Conservation (phyloP, 1,140 invertebrate species). For the Trachelipus rathkii region DNA sequence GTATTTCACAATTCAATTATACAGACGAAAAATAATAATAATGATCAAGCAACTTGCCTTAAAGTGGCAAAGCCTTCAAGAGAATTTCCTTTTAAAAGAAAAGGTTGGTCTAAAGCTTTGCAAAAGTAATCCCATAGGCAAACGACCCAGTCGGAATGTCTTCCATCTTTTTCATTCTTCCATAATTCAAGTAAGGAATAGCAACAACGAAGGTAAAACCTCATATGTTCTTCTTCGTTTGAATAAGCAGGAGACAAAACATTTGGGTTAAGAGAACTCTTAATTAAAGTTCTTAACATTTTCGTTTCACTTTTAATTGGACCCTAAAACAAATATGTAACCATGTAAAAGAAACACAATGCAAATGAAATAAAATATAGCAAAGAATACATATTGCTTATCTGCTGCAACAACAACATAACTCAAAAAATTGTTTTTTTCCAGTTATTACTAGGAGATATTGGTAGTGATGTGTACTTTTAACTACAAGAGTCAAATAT, state of each 20-base stretch:
- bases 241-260: too few relatives aligned
- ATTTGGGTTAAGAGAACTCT: constrained; percentile 17
- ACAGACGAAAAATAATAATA: too few relatives aligned
- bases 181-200: constrained; percentile 30
- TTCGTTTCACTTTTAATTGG: constrained; percentile 38
- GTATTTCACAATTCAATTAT: too few relatives aligned
- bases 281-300: constrained; percentile 35
- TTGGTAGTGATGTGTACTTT: too few relatives aligned
- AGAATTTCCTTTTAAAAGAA: constrained; percentile 35
- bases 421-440: too few relatives aligned
- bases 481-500: too few relatives aligned
- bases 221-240: constrained; percentile 33
- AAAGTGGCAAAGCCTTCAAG: constrained; percentile 36
- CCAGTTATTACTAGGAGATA: too few relatives aligned
- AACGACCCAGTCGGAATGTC: constrained; percentile 34
- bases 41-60: constrained; percentile 31
- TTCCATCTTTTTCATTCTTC: constrained; percentile 25
- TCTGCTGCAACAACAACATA: too few relatives aligned
- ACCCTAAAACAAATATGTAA: constrained; percentile 4
- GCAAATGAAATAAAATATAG: background rate
- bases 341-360: background rate
- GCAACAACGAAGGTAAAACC: constrained; percentile 37
- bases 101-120: constrained; percentile 37
- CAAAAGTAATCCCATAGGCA: constrained; percentile 45
- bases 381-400: too few relatives aligned